phyloP scores from a whole-genome alignment of 2,113 vertebrate species.

The Carettochelys insculpta region DNA sequence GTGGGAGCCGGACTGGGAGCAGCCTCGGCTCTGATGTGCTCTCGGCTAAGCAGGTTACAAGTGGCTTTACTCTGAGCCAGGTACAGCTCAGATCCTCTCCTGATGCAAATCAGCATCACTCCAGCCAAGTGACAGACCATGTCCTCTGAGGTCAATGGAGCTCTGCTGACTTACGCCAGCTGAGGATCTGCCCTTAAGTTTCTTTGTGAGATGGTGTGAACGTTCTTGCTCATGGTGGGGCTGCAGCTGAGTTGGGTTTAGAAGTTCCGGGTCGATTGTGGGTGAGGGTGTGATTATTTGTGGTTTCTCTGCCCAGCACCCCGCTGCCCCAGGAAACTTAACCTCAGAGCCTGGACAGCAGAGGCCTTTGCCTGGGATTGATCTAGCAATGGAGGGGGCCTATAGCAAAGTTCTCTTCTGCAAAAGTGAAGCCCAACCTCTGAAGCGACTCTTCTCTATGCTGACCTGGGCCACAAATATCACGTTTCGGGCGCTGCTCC shows the following conservation, averaged over 20 bases:
- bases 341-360: neutral
- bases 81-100: neutral
- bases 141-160: neutral
- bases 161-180: neutral
- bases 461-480: neutral
- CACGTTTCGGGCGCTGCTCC: no score
- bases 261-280: neutral
- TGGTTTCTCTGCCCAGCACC: fast-evolving
- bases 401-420: neutral
- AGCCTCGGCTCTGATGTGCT: neutral
- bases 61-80: neutral
- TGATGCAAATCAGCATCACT: neutral
- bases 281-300: neutral
- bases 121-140: neutral
- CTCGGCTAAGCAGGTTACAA: neutral
- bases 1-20: neutral
- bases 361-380: neutral
- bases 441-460: neutral
- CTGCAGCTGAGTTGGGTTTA: neutral
- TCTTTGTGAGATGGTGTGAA: neutral
- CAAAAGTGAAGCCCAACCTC: neutral
- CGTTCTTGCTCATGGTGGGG: neutral
- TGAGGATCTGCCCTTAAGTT: neutral
- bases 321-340: neutral
- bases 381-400: neutral